phyloP scores from a whole-genome alignment of 2,113 vertebrate species.

The Myrmecobius fasciatus region DNA sequence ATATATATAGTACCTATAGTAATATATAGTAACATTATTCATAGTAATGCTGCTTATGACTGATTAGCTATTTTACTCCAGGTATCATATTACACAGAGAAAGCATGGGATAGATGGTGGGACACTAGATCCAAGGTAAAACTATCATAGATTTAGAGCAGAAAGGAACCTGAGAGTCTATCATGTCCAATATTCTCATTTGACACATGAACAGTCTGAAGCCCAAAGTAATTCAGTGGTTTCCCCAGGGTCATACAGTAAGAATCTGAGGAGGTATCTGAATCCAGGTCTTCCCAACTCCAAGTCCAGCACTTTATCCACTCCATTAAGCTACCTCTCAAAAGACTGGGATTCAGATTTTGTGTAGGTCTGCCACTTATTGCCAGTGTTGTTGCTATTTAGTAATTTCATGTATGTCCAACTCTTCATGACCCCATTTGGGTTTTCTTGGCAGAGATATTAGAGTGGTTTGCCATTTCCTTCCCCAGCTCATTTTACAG shows the following conservation, averaged over 20 bases:
- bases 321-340: background rate
- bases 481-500: no score
- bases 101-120: background rate
- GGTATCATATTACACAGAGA: background rate
- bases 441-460: no score
- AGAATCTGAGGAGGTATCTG: background rate
- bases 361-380: background rate
- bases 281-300: background rate
- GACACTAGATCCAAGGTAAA: background rate
- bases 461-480: no score
- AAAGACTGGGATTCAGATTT: background rate
- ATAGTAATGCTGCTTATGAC: no score
- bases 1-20: background rate
- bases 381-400: background rate
- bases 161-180: background rate
- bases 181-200: background rate
- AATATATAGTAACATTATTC: no score
- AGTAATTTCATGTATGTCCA: no score
- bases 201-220: background rate
- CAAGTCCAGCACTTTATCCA: background rate
- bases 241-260: background rate
- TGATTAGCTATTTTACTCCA: background rate
- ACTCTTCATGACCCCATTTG: no score
- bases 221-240: background rate
- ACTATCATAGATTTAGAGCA: background rate